Conservation (phyloP, 2,888 invertebrate species). For the Philaethria dido region DNA sequence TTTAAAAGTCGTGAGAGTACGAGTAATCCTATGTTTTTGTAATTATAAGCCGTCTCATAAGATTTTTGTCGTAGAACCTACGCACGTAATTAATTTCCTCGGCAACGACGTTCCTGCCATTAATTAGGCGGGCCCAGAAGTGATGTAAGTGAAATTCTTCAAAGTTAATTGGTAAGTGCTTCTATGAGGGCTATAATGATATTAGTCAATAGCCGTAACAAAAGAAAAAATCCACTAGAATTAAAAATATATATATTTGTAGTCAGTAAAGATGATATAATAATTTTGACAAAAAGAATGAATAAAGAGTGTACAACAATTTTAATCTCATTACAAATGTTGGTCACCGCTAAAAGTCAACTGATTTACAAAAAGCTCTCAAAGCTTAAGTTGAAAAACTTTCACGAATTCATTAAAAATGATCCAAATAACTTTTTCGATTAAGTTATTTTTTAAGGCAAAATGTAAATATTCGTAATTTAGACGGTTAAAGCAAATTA, state of each 20-base stretch:
- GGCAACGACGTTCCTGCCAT: conserved; percentile 45
- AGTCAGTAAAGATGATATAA: neutral
- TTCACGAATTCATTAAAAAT: conserved; percentile 15
- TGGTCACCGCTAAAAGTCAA: conserved; percentile 7
- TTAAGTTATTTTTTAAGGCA: conserved; percentile 1
- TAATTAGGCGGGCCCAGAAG: conserved; percentile 43
- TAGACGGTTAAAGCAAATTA: conserved; percentile 14
- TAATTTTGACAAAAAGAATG: neutral
- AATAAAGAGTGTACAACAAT: conserved; percentile 14
- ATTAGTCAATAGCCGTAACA: conserved; percentile 28
- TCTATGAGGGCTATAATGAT: conserved; percentile 23
- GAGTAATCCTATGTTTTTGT: neutral
- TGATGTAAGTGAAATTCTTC: conserved; percentile 47
- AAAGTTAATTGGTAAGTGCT: conserved; percentile 42
- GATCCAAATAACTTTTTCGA: conserved; percentile 15
- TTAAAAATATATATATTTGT: conserved; percentile 12
- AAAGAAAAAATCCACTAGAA: conserved; percentile 20
- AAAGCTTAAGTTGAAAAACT: conserved; percentile 8
- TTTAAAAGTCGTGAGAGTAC: neutral
- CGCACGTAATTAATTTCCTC: conserved; percentile 42
- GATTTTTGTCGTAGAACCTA: conserved; percentile 35
- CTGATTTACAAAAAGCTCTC: conserved; percentile 20
- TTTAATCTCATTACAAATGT: conserved; percentile 31
- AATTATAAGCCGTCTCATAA: neutral
- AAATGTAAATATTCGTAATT: conserved; percentile 11